Conservation (phyloP, 2,888 invertebrate genomes). For the Melanostoma mellinum region DNA sequence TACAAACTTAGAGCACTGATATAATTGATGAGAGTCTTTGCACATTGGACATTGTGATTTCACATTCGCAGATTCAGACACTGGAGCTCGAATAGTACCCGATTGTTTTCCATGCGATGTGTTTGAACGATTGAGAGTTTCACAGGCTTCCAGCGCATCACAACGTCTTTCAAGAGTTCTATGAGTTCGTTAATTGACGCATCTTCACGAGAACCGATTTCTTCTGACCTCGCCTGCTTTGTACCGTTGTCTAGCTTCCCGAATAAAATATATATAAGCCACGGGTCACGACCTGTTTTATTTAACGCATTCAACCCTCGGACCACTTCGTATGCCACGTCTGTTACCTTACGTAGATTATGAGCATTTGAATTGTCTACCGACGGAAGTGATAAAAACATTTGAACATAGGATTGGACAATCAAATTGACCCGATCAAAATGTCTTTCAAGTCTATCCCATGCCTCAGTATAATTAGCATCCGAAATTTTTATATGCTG, state of each 20-base stretch:
- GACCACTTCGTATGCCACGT: constrained; percentile 21
- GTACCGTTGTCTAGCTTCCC: constrained; percentile 9
- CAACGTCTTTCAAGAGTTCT: constrained; percentile 8
- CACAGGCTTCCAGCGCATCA: constrained; percentile 16
- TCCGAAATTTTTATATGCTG: constrained; percentile 63
- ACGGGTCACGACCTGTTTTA: constrained; percentile 13
- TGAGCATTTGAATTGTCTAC: not conserved
- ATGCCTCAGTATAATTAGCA: constrained; percentile 45
- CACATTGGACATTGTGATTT: not conserved
- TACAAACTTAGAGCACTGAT: constrained; percentile 17
- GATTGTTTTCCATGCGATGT: constrained; percentile 18
- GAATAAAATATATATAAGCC: constrained; percentile 17
- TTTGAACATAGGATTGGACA: constrained; percentile 24
- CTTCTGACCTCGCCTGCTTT: constrained; percentile 3
- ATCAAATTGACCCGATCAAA: constrained; percentile 8
- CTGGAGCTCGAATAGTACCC: not conserved
- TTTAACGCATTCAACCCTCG: constrained; percentile 26
- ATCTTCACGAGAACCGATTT: constrained; percentile 14
- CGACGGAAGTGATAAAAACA: constrained; percentile 17
- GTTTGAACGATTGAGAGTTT: not conserved
- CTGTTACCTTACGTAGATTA: constrained; percentile 2
- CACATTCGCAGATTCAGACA: not conserved
- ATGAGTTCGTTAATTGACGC: not conserved
- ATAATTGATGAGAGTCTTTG: not conserved
- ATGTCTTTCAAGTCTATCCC: constrained; percentile 11